Conservation (phyloP, 1,140 invertebrate genomes). For the Drosophila pectinifera region DNA sequence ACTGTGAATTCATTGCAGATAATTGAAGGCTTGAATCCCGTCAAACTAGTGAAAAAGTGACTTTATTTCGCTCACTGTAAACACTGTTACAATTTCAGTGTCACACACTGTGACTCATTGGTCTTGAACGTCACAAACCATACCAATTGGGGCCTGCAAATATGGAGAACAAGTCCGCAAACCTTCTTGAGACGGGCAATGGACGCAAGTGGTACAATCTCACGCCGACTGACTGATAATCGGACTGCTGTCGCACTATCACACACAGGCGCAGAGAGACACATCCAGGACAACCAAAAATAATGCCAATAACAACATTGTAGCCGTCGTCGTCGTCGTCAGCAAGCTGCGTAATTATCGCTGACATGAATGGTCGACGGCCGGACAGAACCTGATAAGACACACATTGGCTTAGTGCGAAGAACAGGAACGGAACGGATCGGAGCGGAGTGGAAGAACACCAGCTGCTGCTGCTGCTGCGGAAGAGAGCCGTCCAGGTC, state of each 20-base stretch:
- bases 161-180: not conserved
- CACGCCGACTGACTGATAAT: constrained; percentile 27
- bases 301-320: constrained; percentile 34
- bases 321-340: not conserved
- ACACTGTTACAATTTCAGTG: constrained; percentile 8
- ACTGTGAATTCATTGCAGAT: not conserved
- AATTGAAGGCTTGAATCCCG: not conserved
- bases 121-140: not conserved
- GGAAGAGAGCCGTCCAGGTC: not conserved
- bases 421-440: not conserved
- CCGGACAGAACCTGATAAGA: constrained; percentile 27
- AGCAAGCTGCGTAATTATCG: constrained; percentile 25
- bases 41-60: not conserved
- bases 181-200: constrained; percentile 6
- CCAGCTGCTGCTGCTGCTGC: not conserved
- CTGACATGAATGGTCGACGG: constrained; percentile 22
- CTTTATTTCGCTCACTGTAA: not conserved
- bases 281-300: constrained; percentile 23
- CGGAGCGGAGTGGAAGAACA: not conserved
- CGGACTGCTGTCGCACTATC: constrained; percentile 26
- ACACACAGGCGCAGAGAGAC: not conserved
- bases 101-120: constrained; percentile 4
- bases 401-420: constrained; percentile 19
- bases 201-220: constrained; percentile 26
- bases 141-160: constrained; percentile 11